Evolutionary conservation across 2,113 vertebrate genomes (phyloP).

Genomic region (Phyllopteryx taeniolatus): DNA sequence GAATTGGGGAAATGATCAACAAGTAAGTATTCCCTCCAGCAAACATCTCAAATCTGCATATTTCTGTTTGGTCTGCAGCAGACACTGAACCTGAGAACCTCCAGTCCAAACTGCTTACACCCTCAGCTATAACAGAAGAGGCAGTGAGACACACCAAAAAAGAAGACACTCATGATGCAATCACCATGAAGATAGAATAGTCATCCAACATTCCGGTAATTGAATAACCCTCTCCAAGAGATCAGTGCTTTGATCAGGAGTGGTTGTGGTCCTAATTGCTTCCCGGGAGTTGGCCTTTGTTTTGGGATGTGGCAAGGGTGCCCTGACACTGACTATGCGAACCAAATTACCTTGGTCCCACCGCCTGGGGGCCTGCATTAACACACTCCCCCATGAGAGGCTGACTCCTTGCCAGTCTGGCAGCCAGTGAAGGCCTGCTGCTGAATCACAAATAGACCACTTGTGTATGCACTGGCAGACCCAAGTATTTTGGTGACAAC

Average conservation of each 20-base stretch:
- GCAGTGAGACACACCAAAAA: constrained; percentile 30
- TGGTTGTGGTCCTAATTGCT: constrained; percentile 58
- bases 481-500: constrained; percentile 55
- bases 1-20: neutral
- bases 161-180: constrained; percentile 47
- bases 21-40: neutral
- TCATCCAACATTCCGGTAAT: constrained; percentile 55
- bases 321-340: constrained; percentile 71
- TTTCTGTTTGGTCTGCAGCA: neutral
- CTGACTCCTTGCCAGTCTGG: constrained; percentile 66
- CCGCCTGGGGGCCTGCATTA: constrained; percentile 64
- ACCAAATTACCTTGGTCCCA: constrained; percentile 73
- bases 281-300: constrained; percentile 70
- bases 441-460: constrained; percentile 75
- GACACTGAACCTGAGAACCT: neutral
- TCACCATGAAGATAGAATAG: constrained; percentile 32
- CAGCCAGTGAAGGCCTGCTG: constrained; percentile 60
- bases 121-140: neutral
- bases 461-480: constrained; percentile 58
- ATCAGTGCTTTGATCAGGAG: constrained; percentile 60
- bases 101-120: neutral
- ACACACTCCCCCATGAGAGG: constrained; percentile 59
- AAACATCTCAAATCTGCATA: neutral
- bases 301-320: constrained; percentile 58
- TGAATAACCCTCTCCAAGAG: constrained; percentile 63